These are phyloP conservation scores for Polietes domitor DNA, from an alignment of 2,888 invertebrate genomes.

Conservation along the genomic window DNA sequence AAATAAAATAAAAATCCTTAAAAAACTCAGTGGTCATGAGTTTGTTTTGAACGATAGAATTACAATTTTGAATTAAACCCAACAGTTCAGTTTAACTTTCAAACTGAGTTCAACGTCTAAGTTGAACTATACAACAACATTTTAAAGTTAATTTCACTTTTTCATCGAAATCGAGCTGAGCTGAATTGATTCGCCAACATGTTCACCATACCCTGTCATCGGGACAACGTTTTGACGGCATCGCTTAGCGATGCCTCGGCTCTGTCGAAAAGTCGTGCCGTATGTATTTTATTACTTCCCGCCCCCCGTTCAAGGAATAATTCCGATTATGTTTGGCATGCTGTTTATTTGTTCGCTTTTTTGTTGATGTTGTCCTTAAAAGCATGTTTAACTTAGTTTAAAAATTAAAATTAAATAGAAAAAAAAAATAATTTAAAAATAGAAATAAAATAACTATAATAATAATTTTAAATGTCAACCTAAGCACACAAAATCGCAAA, in stretches of 20 bases:
- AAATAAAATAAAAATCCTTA: too few relatives aligned
- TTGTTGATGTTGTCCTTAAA: not conserved
- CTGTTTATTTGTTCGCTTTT: not conserved
- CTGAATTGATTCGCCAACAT: slow-evolving; percentile 69
- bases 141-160: not conserved
- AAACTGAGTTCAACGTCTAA: too few relatives aligned
- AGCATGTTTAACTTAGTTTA: not conserved
- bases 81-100: too few relatives aligned
- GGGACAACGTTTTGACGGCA: slow-evolving; percentile 81
- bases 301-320: not conserved
- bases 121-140: not conserved
- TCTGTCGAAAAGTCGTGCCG: slow-evolving; percentile 83
- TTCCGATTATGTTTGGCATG: slow-evolving; percentile 2
- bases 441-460: too few relatives aligned
- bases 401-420: not conserved
- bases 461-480: too few relatives aligned
- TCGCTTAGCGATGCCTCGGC: slow-evolving; percentile 86
- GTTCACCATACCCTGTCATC: slow-evolving; percentile 81
- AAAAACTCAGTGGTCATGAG: too few relatives aligned
- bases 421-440: not conserved
- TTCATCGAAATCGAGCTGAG: not conserved
- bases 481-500: too few relatives aligned
- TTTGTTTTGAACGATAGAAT: too few relatives aligned
- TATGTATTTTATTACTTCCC: slow-evolving; percentile 76
- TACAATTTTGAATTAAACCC: too few relatives aligned